Evolutionary conservation across 2,797 vertebrate genomes (phyloP), one percentile per base, ranked within the genome.

Genomic region (Phrynocephalus forsythii): DNA sequence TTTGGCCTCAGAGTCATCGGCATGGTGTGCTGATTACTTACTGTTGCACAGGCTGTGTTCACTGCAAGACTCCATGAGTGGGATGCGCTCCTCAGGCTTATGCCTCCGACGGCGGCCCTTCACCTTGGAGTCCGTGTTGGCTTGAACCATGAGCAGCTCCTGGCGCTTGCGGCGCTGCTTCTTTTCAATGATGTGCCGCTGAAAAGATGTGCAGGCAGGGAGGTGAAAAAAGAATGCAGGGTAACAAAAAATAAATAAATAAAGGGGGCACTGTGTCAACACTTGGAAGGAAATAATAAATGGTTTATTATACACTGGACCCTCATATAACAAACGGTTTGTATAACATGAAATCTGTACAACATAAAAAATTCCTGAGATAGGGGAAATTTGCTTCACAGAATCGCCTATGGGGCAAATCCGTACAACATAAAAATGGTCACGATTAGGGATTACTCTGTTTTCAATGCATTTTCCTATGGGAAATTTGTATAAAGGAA

Each of bases 131-230:
- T 98, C 97, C 16, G 95, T 94, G 93, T 98, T 98, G 79, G 97
- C 96, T n/a, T 95, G 97, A 88, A 98, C 97, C 98, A 98, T 98
- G 78, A 97, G 97, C n/a, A 95, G 89, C 87, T 98, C 97, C 63
- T 97, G 93, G 87, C 98, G 96, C 88, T 97, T 98, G 86, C 96
- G 97, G 78, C 97, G 97, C 92, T 98, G 98, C 93, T 98, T 98
- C 94, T 98, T 98, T 73, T 98, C 97, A 91, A 98, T 90, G 75
- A 98, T 96, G 3, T 82, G 96, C 88, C 96, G 92, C 98, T 98
- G 94, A 13, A 48, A 68, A 52, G 24, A 6, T 52, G 38, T 24
- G 66, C 8, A 33, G 68, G 56, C 24, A 15, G 38, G n/a, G 11
- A 9, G 22, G 6, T 50, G 72, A 28, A 5, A 5, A 79, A 75